Conservation (phyloP, 2,888 invertebrate genomes). For the Drosophila rubida region DNA sequence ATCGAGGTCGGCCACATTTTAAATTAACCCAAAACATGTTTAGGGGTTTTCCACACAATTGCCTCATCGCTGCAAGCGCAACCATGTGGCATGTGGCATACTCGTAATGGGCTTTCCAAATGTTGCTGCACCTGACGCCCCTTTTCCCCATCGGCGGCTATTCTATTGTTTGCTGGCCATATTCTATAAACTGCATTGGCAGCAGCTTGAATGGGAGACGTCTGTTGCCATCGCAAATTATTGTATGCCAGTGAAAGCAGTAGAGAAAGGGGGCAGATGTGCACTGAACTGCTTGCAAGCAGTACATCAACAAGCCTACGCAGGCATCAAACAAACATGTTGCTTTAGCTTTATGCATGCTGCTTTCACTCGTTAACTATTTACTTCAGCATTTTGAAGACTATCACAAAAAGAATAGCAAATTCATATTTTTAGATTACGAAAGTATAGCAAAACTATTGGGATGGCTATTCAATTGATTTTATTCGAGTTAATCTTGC, state of each 20-base stretch:
- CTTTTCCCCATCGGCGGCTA: neutral
- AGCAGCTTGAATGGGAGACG: neutral
- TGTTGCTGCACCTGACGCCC: slow-evolving; percentile 69
- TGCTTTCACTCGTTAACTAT: no score
- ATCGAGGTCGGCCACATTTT: slow-evolving; percentile 80
- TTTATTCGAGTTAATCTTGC: no score
- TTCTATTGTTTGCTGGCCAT: slow-evolving; percentile 20
- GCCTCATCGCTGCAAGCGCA: slow-evolving; percentile 67
- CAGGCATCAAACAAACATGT: no score
- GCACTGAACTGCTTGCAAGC: slow-evolving; percentile 7
- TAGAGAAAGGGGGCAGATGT: neutral
- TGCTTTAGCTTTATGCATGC: no score
- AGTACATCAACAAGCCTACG: neutral
- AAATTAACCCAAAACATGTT: slow-evolving; percentile 84
- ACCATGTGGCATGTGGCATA: slow-evolving; percentile 45
- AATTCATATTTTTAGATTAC: no score
- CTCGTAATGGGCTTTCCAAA: slow-evolving; percentile 50
- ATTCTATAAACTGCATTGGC: slow-evolving; percentile 11
- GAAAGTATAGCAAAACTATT: no score
- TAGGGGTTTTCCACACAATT: slow-evolving; percentile 83
- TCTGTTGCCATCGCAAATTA: slow-evolving; percentile 1
- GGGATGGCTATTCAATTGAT: no score
- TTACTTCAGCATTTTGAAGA: no score
- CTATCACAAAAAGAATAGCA: no score
- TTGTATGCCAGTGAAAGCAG: neutral